Conservation (phyloP, 2,797 vertebrate species). For the Pelochelys cantorii region DNA sequence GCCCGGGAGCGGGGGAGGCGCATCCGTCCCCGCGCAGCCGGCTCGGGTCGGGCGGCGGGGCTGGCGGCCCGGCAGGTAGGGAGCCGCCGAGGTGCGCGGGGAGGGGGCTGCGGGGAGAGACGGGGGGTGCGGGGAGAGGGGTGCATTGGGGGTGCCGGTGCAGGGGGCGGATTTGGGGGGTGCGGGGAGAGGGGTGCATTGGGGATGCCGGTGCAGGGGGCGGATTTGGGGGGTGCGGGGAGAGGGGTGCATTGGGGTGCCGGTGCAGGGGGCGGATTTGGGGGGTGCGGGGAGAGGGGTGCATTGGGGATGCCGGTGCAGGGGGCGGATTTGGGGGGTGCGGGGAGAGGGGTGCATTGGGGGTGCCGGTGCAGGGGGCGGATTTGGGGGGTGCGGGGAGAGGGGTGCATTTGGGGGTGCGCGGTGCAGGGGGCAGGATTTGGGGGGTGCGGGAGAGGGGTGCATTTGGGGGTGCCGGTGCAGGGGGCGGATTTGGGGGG, state of each 20-base stretch:
- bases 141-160: background rate
- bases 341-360: background rate
- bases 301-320: background rate
- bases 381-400: background rate
- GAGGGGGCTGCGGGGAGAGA: slow-evolving; percentile 23
- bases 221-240: background rate
- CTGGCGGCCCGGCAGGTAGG: background rate
- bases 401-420: background rate
- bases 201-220: background rate
- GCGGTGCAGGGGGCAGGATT: background rate
- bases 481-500: too few relatives aligned
- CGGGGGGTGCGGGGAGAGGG: background rate
- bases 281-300: background rate
- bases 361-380: background rate
- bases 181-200: background rate
- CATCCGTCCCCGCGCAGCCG: background rate
- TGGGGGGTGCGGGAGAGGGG: background rate
- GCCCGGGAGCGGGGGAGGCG: background rate
- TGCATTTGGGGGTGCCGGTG: background rate
- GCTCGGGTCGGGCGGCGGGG: background rate
- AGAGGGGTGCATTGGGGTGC: background rate
- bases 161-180: background rate
- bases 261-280: background rate
- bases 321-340: background rate
- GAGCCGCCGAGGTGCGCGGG: background rate